phyloP scores from a whole-genome alignment of 2,113 vertebrate species.

The Andinoacara biseriatus region DNA sequence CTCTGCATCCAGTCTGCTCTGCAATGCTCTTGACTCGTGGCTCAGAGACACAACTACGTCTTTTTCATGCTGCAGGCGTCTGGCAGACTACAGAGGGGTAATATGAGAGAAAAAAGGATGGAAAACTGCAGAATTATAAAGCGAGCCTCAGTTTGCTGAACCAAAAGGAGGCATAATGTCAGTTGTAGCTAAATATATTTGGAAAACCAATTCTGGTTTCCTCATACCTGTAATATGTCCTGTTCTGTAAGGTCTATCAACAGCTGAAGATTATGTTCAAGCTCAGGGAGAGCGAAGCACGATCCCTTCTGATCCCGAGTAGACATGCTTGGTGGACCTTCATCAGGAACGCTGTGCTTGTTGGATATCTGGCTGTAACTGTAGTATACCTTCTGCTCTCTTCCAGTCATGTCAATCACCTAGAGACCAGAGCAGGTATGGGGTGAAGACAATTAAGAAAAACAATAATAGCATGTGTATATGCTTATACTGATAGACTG shows the following conservation, averaged over 20 bases:
- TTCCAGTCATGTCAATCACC: conserved; percentile 99
- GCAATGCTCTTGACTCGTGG: conserved; percentile 88
- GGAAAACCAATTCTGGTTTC: background rate
- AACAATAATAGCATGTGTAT: background rate
- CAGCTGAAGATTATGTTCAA: conserved; percentile 97
- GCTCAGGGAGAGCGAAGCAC: conserved; percentile 90
- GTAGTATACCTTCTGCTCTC: conserved; percentile 96
- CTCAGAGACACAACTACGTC: conserved; percentile 92
- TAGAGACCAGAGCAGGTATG: conserved; percentile 44
- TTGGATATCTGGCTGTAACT: conserved; percentile 98
- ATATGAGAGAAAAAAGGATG: background rate
- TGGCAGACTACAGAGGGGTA: conserved; percentile 81
- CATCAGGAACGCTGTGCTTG: conserved; percentile 93
- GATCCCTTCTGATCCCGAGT: conserved; percentile 86
- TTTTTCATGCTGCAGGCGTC: conserved; percentile 93
- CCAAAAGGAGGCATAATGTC: background rate
- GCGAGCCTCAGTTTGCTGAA: background rate
- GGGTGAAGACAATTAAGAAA: background rate
- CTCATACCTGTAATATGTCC: conserved; percentile 90
- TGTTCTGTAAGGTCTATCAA: conserved; percentile 97
- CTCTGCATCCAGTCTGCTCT: conserved; percentile 83
- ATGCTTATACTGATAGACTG: background rate
- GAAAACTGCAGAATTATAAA: background rate
- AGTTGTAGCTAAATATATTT: background rate
- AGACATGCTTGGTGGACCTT: conserved; percentile 78